Evolutionary conservation across 2,888 invertebrate genomes (phyloP).

Genomic region (Euplagia quadripunctaria): DNA sequence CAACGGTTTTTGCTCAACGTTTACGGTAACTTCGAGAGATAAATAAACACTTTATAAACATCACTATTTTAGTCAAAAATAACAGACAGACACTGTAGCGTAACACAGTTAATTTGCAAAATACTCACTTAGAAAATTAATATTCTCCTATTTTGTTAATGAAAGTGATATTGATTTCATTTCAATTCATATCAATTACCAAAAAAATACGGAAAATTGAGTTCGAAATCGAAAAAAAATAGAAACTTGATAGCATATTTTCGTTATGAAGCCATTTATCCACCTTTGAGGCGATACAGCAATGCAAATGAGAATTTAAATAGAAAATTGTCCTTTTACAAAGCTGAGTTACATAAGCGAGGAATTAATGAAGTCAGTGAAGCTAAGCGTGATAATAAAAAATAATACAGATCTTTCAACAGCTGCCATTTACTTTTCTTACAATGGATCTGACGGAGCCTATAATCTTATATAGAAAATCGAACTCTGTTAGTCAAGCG

Average conservation of each 20-base stretch:
- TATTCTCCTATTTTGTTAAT: too few species aligned
- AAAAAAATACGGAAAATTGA: constrained; percentile 1
- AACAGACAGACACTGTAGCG: too few species aligned
- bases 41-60: too few species aligned
- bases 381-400: constrained; percentile 2
- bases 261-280: constrained; percentile 30
- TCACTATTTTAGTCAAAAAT: too few species aligned
- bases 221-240: constrained; percentile 10
- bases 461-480: constrained; percentile 18
- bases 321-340: constrained; percentile 18
- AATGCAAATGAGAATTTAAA: constrained; percentile 23
- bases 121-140: too few species aligned
- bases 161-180: too few species aligned
- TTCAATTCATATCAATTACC: too few species aligned
- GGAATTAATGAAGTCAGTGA: constrained; percentile 10
- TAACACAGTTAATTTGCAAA: too few species aligned
- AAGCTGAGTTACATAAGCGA: constrained; percentile 15
- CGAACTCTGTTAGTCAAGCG: constrained; percentile 17
- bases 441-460: constrained; percentile 11
- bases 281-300: constrained; percentile 17
- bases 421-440: constrained; percentile 12
- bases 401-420: background rate
- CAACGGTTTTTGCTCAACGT: too few species aligned
- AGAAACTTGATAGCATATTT: constrained; percentile 16
- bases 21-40: too few species aligned